phyloP scores from a whole-genome alignment of 2,888 invertebrate genomes.

The Odontocerum albicorne region DNA sequence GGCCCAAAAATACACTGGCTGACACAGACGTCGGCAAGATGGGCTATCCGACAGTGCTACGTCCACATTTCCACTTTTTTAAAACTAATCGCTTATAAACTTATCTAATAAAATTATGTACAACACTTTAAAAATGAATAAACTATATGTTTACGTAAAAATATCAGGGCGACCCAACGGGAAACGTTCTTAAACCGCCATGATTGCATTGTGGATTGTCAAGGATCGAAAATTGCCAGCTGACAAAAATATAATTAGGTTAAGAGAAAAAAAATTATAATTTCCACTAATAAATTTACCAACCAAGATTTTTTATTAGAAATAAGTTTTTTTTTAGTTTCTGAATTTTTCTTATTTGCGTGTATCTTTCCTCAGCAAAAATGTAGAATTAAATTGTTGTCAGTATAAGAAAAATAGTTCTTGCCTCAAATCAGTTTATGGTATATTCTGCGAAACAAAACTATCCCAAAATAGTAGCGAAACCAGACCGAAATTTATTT shows the following conservation, averaged over 20 bases:
- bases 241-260: background rate
- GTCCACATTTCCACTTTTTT: slow-evolving; percentile 27
- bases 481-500: background rate
- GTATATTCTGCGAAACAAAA: background rate
- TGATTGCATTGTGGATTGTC: slow-evolving; percentile 63
- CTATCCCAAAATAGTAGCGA: background rate
- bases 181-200: slow-evolving; percentile 61
- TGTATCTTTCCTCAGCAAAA: background rate
- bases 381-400: background rate
- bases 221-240: slow-evolving; percentile 53
- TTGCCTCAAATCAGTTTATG: background rate
- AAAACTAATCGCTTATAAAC: slow-evolving; percentile 6
- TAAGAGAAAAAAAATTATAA: too few relatives aligned
- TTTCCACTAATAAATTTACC: too few relatives aligned
- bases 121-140: slow-evolving; percentile 20
- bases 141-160: slow-evolving; percentile 56
- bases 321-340: too few relatives aligned
- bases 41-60: slow-evolving; percentile 14
- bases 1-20: slow-evolving; percentile 31
- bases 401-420: background rate
- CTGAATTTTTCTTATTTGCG: too few relatives aligned
- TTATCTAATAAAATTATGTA: slow-evolving; percentile 16
- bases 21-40: slow-evolving; percentile 23
- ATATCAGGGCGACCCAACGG: slow-evolving; percentile 61
- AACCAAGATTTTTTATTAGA: too few relatives aligned